A percentile compares a stretch with the other conserved stretches of the same genome.
Evolutionary conservation across 2,797 vertebrate species (phyloP).

Genomic region (Eremophila alpestris): DNA sequence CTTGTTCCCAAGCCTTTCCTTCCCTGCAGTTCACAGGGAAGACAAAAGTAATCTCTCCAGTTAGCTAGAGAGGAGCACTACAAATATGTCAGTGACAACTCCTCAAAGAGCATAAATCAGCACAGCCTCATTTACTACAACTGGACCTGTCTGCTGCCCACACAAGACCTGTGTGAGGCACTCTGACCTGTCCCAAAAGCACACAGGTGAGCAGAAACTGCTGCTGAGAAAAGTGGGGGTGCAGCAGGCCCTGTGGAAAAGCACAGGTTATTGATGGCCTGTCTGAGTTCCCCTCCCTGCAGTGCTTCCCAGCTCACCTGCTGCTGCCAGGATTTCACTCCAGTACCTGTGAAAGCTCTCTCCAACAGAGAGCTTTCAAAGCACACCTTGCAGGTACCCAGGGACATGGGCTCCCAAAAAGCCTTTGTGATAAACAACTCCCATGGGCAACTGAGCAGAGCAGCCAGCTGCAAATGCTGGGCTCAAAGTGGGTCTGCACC

Average conservation of each 20-base stretch:
- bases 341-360: too few relatives aligned
- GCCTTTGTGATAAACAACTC: background rate
- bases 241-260: background rate
- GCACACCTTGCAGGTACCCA: background rate
- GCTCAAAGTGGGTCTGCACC: background rate
- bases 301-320: background rate
- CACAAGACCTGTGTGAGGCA: background rate
- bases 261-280: background rate
- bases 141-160: background rate
- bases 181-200: background rate
- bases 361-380: background rate
- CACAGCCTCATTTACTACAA: background rate
- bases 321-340: background rate
- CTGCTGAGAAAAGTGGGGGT: background rate
- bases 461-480: background rate
- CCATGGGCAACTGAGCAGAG: background rate
- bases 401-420: background rate
- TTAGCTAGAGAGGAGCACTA: background rate
- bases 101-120: background rate
- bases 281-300: background rate
- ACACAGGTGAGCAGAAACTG: background rate
- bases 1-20: background rate
- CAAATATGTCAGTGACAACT: background rate
- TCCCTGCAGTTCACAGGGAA: background rate
- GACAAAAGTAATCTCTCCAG: background rate